phyloP scores from a whole-genome alignment of 37 sponge, comb jelly and placozoan genomes.

The Petrosia ficiformis region DNA sequence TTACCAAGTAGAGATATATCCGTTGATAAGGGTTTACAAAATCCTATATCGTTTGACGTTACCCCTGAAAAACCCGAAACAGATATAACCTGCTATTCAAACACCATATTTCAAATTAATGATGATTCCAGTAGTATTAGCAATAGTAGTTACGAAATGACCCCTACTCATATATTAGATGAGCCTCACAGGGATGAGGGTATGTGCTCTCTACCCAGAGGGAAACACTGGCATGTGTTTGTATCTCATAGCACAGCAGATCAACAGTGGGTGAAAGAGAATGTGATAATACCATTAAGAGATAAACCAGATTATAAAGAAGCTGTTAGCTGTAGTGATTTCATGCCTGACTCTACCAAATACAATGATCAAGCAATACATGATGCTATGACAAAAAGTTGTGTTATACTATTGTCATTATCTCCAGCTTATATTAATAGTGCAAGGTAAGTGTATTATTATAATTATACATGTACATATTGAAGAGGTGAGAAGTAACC shows the following conservation, averaged over 20 bases:
- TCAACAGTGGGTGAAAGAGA: conserved; percentile 30
- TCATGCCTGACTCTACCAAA: conserved; percentile 41
- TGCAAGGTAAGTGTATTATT: conserved; percentile 28
- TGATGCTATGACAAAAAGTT: conserved; percentile 45
- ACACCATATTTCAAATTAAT: no score
- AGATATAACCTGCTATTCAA: no score
- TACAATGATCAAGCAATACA: conserved; percentile 59
- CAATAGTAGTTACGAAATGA: not conserved
- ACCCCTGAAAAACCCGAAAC: no score
- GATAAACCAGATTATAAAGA: conserved; percentile 5
- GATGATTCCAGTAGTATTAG: not conserved
- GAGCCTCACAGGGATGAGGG: not conserved
- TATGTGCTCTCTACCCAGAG: conserved; percentile 10
- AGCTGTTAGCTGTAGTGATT: conserved; percentile 73
- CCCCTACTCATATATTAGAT: not conserved
- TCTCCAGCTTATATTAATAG: conserved; percentile 59
- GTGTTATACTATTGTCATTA: conserved; percentile 56
- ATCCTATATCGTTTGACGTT: no score
- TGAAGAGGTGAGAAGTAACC: no score
- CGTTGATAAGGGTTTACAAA: no score
- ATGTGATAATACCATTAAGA: conserved; percentile 34
- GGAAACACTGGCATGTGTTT: conserved; percentile 71
- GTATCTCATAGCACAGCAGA: conserved; percentile 84
- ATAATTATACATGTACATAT: no score
- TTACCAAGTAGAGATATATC: no score